Conservation (phyloP, 2,888 invertebrate species). For the Penaeus monodon region DNA sequence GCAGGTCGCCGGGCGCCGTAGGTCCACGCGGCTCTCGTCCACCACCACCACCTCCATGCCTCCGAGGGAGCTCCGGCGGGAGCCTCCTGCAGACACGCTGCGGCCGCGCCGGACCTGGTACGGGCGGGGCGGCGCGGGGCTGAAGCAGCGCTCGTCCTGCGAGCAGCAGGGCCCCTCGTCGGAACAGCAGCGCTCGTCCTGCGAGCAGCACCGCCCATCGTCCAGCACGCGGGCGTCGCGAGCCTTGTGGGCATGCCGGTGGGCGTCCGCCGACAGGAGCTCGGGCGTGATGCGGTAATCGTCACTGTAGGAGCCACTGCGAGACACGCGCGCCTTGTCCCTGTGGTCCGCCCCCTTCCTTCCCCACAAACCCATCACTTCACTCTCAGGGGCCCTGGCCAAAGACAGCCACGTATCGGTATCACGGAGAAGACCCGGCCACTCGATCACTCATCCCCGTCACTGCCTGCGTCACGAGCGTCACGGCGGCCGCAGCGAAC, state of each 20-base stretch:
- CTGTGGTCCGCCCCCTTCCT: constrained; percentile 32
- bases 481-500: no score
- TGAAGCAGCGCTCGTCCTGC: constrained; percentile 40
- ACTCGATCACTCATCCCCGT: no score
- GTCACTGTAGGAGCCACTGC: constrained; percentile 52
- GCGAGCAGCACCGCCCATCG: constrained; percentile 15
- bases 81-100: constrained; percentile 35
- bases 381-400: neutral
- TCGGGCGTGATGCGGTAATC: constrained; percentile 56
- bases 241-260: constrained; percentile 17
- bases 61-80: constrained; percentile 28
- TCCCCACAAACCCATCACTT: constrained; percentile 47
- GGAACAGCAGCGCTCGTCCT: constrained; percentile 22
- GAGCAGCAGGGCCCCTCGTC: constrained; percentile 40
- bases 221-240: neutral
- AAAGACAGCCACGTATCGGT: neutral
- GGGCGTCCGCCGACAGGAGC: constrained; percentile 7
- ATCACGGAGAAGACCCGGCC: no score
- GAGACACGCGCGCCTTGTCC: constrained; percentile 34
- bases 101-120: constrained; percentile 27
- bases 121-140: no score
- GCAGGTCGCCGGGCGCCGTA: constrained; percentile 18
- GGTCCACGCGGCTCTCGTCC: constrained; percentile 42
- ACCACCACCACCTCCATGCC: constrained; percentile 49
- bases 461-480: no score